phyloP scores from a whole-genome alignment of 2,888 invertebrate species.

The Keiferia lycopersicella region DNA sequence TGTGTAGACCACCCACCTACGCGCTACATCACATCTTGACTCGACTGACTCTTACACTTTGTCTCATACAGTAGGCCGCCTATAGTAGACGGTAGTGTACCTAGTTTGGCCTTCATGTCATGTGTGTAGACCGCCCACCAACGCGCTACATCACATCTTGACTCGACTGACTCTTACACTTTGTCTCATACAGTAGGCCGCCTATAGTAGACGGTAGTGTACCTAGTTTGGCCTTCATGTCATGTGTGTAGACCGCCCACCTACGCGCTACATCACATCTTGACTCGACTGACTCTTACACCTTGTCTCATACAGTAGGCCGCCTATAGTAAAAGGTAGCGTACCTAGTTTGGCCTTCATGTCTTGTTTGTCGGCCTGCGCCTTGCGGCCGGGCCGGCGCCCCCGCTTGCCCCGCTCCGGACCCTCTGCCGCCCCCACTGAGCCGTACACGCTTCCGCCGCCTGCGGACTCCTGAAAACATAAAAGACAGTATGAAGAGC shows the following conservation, averaged over 20 bases:
- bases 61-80: background rate
- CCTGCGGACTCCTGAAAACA: constrained; percentile 65
- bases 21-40: too few species aligned
- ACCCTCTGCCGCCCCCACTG: constrained; percentile 69
- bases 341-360: constrained; percentile 95
- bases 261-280: too few species aligned
- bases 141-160: constrained; percentile 32
- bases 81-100: constrained; percentile 66
- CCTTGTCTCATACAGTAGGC: background rate
- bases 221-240: constrained; percentile 97
- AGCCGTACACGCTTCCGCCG: constrained; percentile 56
- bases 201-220: constrained; percentile 39
- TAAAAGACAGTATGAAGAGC: background rate
- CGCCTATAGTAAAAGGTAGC: background rate
- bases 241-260: constrained; percentile 89
- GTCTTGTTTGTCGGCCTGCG: constrained; percentile 92
- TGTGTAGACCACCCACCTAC: constrained; percentile 85
- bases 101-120: constrained; percentile 96
- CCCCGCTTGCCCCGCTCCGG: constrained; percentile 93
- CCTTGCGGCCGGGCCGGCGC: constrained; percentile 93
- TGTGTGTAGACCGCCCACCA: constrained; percentile 87
- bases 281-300: constrained; percentile 46
- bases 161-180: constrained; percentile 43
- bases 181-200: background rate
- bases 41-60: background rate